Evolutionary conservation across 2,113 vertebrate genomes (phyloP).

Genomic region (Acanthochromis polyacanthus): DNA sequence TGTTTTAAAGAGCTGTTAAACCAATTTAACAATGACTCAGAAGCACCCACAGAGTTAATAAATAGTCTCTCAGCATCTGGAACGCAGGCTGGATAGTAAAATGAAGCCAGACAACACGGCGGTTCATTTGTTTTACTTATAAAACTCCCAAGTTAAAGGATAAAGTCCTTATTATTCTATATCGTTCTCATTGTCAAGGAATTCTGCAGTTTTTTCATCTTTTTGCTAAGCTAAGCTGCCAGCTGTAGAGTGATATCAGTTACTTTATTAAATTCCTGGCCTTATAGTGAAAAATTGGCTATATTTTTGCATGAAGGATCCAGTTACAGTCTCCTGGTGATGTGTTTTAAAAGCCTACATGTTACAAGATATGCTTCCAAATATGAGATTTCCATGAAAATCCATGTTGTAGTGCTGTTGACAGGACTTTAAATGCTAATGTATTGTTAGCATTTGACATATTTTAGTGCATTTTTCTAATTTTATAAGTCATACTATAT

Average conservation of each 20-base stretch:
- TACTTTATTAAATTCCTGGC: too few relatives aligned
- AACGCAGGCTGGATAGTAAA: slow-evolving; percentile 38
- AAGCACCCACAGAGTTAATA: slow-evolving; percentile 62
- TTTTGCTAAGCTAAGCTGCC: too few relatives aligned
- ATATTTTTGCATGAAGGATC: too few relatives aligned
- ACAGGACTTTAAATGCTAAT: too few relatives aligned
- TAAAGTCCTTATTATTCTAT: background rate
- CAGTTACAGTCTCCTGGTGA: too few relatives aligned
- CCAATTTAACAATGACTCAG: slow-evolving; percentile 60
- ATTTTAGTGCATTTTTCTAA: too few relatives aligned
- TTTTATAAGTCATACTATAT: too few relatives aligned
- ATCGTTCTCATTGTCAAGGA: background rate
- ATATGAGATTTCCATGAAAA: background rate
- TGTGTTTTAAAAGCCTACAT: background rate
- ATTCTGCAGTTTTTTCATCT: too few relatives aligned
- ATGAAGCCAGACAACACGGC: slow-evolving; percentile 35
- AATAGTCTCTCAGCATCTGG: slow-evolving; percentile 52
- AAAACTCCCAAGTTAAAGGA: background rate
- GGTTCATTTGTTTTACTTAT: slow-evolving; percentile 4
- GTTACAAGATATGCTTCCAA: background rate
- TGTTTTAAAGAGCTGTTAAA: slow-evolving; percentile 66
- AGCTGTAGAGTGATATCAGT: too few relatives aligned
- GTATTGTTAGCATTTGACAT: too few relatives aligned
- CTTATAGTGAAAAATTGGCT: too few relatives aligned
- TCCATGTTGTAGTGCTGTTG: background rate